Base-by-base conservation (phyloP, 2,797 vertebrate genomes). In the Chiloscyllium punctatum region DNA sequence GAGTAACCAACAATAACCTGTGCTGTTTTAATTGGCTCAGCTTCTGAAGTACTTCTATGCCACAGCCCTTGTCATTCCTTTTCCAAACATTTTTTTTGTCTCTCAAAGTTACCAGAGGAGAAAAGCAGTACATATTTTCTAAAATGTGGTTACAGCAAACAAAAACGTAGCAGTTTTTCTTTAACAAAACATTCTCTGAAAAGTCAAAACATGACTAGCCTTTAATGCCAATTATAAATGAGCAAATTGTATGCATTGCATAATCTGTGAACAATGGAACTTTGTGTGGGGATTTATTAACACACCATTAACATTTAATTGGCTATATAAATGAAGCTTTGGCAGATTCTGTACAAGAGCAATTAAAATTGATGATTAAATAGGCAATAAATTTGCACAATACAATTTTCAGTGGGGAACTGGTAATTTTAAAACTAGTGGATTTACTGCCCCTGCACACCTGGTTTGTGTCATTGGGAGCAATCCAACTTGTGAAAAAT, bases 251-350 rank as follows among this genome's bases (percentile, higher is more conserved):
- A 6, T 91, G 88, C 18, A 37, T 62, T 68, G 33, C 16, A 68
- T 68, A 21, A 8, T 68, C 6, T n/a, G 30, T 91, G 57, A 66
- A 23, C 88, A 91, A 91, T 68, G 88, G 18, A 62, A 91, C 8
- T 91, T 66, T 23, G 57, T 91, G 88, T 68, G 88, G 88, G 87
- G 88, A 66, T 68, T 91, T 91, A 68, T 92, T 92, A 92, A 92
- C 18, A 37, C 68, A 62, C 9, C n/a, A 92, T 66, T 92, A 68
- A 69, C 90, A 42, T 42, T 92, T 92, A 69, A 92, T 69, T 92
- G 90, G 62, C n/a, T 69, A 92, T 21, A 69, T 92, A 92, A 92
- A 92, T 92, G 21, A 69, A 92, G n/a, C 66, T 92, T 15, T 69
- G 68, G 90, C 62, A 69, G 25, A 92, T 92, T 92, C n/a, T 5